Base-by-base conservation (phyloP, 2,797 vertebrate species). In the Pseudochaenichthys georgianus region DNA sequence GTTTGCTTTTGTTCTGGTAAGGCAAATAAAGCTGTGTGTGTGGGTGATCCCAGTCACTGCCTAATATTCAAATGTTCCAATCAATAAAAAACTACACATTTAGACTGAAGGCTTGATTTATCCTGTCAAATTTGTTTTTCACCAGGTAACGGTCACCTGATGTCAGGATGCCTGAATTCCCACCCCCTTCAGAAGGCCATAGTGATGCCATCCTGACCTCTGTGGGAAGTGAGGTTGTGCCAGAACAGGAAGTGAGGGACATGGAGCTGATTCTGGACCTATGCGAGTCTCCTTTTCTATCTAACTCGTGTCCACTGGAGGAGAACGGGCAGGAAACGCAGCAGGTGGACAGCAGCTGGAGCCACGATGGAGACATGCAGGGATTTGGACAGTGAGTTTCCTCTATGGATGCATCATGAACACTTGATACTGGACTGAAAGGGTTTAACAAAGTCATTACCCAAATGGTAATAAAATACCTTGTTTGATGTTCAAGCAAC, bases 381-480 rank as follows among this genome's bases (percentile, higher is more conserved):
- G 71, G 31, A 19, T 75, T 55, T 43, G 82, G 75, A 17, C 89
- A 81, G 95, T 95, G 80, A 92, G 93, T 85, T 31, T 53, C 17
- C 43, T 43, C 5, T 12, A 34, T 16, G 7, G 9, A 4, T 38
- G 8, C 8, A 38, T 38, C 8, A 38, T 38, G 8, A 38, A 9
- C 9, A 38, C 34, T 38, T 38, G 16, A 48, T 4, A 5, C 11
- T 55, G 16, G 21, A 64, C n/a, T 57, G 16, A 8, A 11, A 7
- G 4, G 11, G 17, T 52, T 17, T 23, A 31, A 38, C 2, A 23
- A n/a, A 46, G 9, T 3, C 3, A 11, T 13, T 7, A 21, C 16
- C 12, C 42, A 28, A 43, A 28, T 3, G 6, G 9, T n/a, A 43
- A 28, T 17, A 63, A 61, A 8, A 21, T 38, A 59, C 38, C 52